Evolutionary conservation across 1,140 invertebrate species (phyloP).

Genomic region (Fopius arisanus): DNA sequence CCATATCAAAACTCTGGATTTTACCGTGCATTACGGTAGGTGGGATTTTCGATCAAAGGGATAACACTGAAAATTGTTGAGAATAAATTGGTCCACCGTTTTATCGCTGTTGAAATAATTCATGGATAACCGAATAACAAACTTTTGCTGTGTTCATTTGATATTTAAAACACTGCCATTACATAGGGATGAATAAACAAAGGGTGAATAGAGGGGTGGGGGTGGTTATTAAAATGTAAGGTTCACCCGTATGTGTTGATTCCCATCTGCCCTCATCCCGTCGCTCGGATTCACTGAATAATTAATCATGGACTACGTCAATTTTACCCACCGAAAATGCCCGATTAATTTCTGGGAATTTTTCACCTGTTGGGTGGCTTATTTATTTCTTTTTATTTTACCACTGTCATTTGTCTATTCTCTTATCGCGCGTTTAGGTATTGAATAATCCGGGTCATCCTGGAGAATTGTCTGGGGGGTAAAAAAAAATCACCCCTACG

Average conservation of each 20-base stretch:
- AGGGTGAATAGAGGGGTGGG: background rate
- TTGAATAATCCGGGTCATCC: background rate
- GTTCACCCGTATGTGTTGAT: background rate
- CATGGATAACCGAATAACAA: conserved; percentile 3
- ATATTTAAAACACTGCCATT: background rate
- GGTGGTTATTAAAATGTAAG: background rate
- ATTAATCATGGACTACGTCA: background rate
- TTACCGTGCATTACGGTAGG: background rate
- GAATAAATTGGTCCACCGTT: background rate
- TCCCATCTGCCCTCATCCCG: background rate
- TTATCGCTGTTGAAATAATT: background rate
- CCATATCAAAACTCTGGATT: conserved; percentile 4
- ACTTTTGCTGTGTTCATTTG: background rate
- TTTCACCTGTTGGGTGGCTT: background rate
- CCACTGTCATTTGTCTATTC: background rate
- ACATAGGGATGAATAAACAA: background rate
- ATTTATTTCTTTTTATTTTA: no score
- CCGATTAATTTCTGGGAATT: background rate
- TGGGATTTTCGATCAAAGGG: background rate
- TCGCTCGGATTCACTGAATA: background rate
- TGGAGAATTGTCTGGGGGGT: background rate
- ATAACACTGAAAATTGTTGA: background rate
- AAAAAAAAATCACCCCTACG: background rate
- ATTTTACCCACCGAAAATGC: background rate
- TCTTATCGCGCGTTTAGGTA: background rate